Base-by-base conservation (phyloP, 1,140 invertebrate species). In the fruit fly (Drosophila melanogaster) region DNA sequence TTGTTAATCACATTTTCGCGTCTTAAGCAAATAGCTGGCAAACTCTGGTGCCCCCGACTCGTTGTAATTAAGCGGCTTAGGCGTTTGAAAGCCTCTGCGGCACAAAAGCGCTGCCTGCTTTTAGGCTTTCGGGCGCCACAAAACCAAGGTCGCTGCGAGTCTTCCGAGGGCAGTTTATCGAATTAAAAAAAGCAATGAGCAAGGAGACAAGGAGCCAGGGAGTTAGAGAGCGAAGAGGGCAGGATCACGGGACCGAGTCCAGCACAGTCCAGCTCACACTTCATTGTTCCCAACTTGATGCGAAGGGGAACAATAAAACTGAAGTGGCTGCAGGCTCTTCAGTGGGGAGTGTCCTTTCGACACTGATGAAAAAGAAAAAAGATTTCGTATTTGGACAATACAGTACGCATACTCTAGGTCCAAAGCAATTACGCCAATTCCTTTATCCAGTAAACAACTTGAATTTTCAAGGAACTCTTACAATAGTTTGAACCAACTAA, bases 1-100 rank as follows among this genome's bases (percentile, higher is more conserved):
- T 87, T 87, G 84, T 87, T 87, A 87, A 87, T 87, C 84, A 87
- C 84, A 87, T 89, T 87, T 87, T 87, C 79, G 79, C 83, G 84
- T 89, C 84, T 87, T 87, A 87, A 89, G 79, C 81, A 84, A 87
- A 87, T 79, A 89, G 79, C 66, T 76, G 65, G 50, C 75, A 54
- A 33, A 50, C 49, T 64, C 70, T 60, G 75, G 58, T 54, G 50
- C 64, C 62, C 62, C 61, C 53, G 65, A 83, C 84, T 83, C 77
- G 71, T 89, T 86, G 83, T 86, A 86, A 86, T 86, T 86, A 86
- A 86, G 83, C 84, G 83, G 83, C 83, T 86, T 86, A 86, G 79
- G 72, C 65, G 47, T 79, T 83, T 55, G 69, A 55, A 77, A 58
- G 81, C 58, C 59, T 60, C 64, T 41, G 54, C 60, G 69, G 83